Percentiles rank a stretch among this genome's conserved stretches.
phyloP scores from a whole-genome alignment of 2,888 invertebrate genomes.

The Hedya salicella region DNA sequence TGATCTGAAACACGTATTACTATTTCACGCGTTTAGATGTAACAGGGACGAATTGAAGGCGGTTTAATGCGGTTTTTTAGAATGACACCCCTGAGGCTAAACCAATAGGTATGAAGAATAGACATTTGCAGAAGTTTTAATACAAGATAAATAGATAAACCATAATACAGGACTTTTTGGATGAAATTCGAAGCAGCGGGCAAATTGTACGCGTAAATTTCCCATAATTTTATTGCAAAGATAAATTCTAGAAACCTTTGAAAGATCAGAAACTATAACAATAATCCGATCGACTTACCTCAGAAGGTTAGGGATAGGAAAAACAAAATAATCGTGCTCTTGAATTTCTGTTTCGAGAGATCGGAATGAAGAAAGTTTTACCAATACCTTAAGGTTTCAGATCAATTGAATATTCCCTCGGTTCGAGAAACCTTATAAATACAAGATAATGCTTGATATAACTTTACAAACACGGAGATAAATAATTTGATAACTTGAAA shows the following conservation, averaged over 20 bases:
- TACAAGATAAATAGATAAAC: too few relatives aligned
- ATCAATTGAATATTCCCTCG: conserved; percentile 28
- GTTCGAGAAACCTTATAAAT: conserved; percentile 25
- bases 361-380: conserved; percentile 40
- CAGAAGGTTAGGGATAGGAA: neutral
- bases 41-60: too few relatives aligned
- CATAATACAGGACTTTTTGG: too few relatives aligned
- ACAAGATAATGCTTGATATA: conserved; percentile 11
- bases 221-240: neutral
- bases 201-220: too few relatives aligned
- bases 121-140: too few relatives aligned
- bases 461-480: neutral
- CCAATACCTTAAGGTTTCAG: conserved; percentile 24
- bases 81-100: too few relatives aligned
- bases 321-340: conserved; percentile 10
- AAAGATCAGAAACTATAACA: neutral
- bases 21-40: too few relatives aligned
- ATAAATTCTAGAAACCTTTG: neutral
- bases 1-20: too few relatives aligned
- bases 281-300: conserved; percentile 28
- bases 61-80: too few relatives aligned
- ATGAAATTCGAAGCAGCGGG: too few relatives aligned
- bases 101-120: too few relatives aligned
- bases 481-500: neutral
- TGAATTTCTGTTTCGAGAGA: conserved; percentile 27